Evolutionary conservation across 2,797 vertebrate species (phyloP), one percentile per base, ranked within the genome.

Genomic region (Catostomus latipinnis): DNA sequence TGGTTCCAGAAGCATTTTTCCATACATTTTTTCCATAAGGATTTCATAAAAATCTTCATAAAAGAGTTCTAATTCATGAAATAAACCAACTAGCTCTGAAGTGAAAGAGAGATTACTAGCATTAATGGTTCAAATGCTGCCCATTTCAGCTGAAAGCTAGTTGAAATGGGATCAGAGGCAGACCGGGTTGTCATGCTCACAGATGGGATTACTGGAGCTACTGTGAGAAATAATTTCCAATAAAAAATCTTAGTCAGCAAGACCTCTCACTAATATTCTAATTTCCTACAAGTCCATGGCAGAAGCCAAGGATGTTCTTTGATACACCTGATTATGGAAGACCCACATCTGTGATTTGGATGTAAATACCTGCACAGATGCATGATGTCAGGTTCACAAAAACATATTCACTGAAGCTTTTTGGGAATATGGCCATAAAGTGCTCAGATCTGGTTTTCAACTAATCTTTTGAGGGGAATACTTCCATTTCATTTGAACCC

Each of bases 131-230:
- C 4, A 34, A 34, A 45, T 71, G 53, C 56, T 60, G 67, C 53
- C 60, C 60, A 75, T 82, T 80, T 67, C 1, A 72, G 82, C 71
- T 80, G 67, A 78, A 63, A 74, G 73, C 62, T 52, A 16, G 74
- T 79, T 83, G 74, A 78, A 78, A 62, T 50, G 68, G 71, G 67
- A 83, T 85, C 81, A 76, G 69, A 82, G 49, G 71, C 34, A 71
- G 54, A 68, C 58, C 34, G 49, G 7, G 18, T 54, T 22, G 63
- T 61, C 43, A 13, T 77, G 60, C 76, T 83, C 82, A 76, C 83
- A 83, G 80, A 80, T 80, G 65, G 81, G 70, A 82, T 82, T 75
- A 74, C 52, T 73, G 66, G 18, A 12, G 67, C 66, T 66, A 70
- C 49, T 71, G 34, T 4, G 71, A 16, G 57, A 34, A 56, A 63